Evolutionary conservation across 2,888 invertebrate genomes (phyloP), one percentile per base, ranked within the genome.

Genomic region (Leptopilina drosophilae): DNA sequence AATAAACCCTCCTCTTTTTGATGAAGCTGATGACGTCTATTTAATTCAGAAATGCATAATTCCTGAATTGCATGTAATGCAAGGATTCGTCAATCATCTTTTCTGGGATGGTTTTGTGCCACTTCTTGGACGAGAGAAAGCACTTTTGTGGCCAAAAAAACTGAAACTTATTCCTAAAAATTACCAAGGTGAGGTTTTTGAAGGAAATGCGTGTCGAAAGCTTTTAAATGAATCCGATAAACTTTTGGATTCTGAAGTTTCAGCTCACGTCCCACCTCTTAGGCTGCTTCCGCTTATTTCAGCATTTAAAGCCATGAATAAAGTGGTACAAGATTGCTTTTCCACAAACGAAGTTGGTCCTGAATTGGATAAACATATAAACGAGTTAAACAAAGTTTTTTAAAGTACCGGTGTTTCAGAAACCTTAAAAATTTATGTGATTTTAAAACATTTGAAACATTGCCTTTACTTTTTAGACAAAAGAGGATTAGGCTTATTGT

Each of bases 401-500:
- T 33, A 12, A 56, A 33, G 9, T 56, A 42, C 42, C 1, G 66
- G 14, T 6, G 14, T 42, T 66, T 66, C 66, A 14, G 33, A 66
- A 66, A 66, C 66, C n/a, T 66, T 66, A 66, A 66, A 66, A 66
- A 59, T 59, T 1, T 8, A 69, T 49, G 77, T 80, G 11, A 9
- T 42, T 59, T 59, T 77, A n/a, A 33, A 73, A 26, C 69, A 80
- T 59, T 15, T 77, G 8, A 64, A 73, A 73, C 8, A 80, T 42
- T 46, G 77, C 33, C 73, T 80, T 8, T 4, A 53, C 42, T 53
- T 69, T 40, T 73, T 80, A 53, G 42, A 77, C 15, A 77, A 69
- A 11, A 14, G 40, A 14, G 69, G 80, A 9, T 59, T 77, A 15
- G 73, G 73, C 0, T 69, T 59, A n/a, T 77, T 73, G 73, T 77